phyloP scores from a whole-genome alignment of 1,140 invertebrate species.

The Aplysia californica region DNA sequence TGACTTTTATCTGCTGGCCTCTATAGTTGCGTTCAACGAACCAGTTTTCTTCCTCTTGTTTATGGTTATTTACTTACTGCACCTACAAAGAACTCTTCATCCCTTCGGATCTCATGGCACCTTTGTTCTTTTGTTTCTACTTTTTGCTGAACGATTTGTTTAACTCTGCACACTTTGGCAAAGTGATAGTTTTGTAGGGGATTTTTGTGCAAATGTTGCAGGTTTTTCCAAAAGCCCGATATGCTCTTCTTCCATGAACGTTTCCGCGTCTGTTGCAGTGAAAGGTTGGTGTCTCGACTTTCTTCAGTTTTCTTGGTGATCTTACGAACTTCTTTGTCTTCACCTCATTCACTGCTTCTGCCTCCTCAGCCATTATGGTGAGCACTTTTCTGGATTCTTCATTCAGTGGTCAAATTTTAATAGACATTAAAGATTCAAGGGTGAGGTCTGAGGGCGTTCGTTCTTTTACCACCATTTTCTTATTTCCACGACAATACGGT shows the following conservation, averaged over 20 bases:
- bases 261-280: slow-evolving; percentile 1
- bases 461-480: too few relatives aligned
- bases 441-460: too few relatives aligned
- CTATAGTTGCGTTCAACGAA: too few relatives aligned
- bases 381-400: too few relatives aligned
- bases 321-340: too few relatives aligned
- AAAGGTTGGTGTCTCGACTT: too few relatives aligned
- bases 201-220: not conserved
- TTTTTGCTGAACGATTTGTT: not conserved
- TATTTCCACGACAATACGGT: too few relatives aligned
- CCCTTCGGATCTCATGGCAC: not conserved
- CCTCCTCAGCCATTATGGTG: too few relatives aligned
- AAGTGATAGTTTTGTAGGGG: slow-evolving; percentile 8
- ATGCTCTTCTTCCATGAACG: not conserved
- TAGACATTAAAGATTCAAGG: too few relatives aligned
- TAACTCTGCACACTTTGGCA: not conserved
- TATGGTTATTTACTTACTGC: slow-evolving; percentile 39
- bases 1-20: slow-evolving; percentile 5
- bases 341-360: too few relatives aligned
- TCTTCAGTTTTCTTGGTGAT: too few relatives aligned
- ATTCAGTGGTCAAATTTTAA: too few relatives aligned
- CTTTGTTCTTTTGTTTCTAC: not conserved
- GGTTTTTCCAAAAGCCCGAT: not conserved
- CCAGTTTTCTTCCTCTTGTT: slow-evolving; percentile 5
- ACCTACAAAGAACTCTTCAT: slow-evolving; percentile 35